Evolutionary conservation across 2,113 vertebrate species (phyloP), one percentile per base, ranked within the genome.

Genomic region (Himantopus leucocephalus): DNA sequence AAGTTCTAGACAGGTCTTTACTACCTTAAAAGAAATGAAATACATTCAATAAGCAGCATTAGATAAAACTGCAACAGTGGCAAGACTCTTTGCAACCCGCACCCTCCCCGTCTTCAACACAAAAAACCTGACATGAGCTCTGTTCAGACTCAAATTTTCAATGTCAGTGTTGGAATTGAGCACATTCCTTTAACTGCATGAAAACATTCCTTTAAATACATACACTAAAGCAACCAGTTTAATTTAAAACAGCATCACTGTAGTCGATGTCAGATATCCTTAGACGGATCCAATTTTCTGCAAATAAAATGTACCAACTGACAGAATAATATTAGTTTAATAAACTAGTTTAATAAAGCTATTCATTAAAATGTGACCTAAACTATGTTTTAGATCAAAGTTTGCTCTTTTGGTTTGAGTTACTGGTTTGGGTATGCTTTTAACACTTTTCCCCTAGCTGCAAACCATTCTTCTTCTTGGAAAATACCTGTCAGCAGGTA

Each of bases 251-350:
- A 84, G 55, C 73, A 90, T 88, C 82, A 86, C 85, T 74, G 74
- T 56, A 93, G 88, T 71, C 2, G 4, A 78, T 78, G 91, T 96
- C 94, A 82, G 73, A 91, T 93, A 92, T 68, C 68, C 83, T 94
- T 91, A 92, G 59, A 96, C 71, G 88, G 90, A 96, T 91, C 76
- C 88, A 93, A 94, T 95, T 96, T 97, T 95, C 94, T 96, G 94
- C 94, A 96, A 94, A 91, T 96, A 89, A 96, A 96, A 93, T 48
- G 72, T 93, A 94, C 63, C 76, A 84, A 93, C 88, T 95, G 92
- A 95, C 85, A 95, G 95, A 94, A 90, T 95, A 97, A 95, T 96
- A 97, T 96, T 96, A 96, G 88, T 90, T 95, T 95, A 97, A 96
- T 92, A 94, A 95, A 94, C 84, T 88, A 94, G 92, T 86, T 96